Percentiles rank a stretch among this genome's conserved stretches.
phyloP scores from a whole-genome alignment of 2,888 invertebrate genomes.

The Sarcophaga variegata region DNA sequence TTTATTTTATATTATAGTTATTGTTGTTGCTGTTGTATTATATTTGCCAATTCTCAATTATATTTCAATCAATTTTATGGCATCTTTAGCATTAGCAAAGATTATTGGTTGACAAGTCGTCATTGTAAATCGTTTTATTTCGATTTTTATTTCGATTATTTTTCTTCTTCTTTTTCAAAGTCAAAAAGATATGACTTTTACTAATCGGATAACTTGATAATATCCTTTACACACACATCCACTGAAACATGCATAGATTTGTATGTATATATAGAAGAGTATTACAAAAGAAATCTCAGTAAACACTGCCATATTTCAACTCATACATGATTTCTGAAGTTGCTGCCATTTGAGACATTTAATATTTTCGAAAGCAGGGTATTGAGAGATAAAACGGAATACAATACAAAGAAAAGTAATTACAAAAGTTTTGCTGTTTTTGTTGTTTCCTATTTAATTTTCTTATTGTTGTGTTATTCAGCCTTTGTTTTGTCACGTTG shows the following conservation, averaged over 20 bases:
- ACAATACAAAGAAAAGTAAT: constrained; percentile 39
- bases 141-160: constrained; percentile 24
- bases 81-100: constrained; percentile 42
- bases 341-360: background rate
- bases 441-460: background rate
- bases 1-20: constrained; percentile 28
- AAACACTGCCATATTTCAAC: too few relatives aligned
- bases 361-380: constrained; percentile 20
- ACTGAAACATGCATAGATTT: too few relatives aligned
- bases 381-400: constrained; percentile 46
- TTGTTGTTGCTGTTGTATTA: constrained; percentile 13
- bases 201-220: constrained; percentile 58
- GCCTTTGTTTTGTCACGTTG: background rate
- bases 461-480: constrained; percentile 1
- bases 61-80: constrained; percentile 64
- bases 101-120: constrained; percentile 62
- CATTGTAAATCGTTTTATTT: constrained; percentile 55
- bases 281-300: too few relatives aligned
- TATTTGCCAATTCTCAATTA: constrained; percentile 61
- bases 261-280: too few relatives aligned
- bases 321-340: too few relatives aligned
- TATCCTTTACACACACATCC: constrained; percentile 32
- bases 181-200: constrained; percentile 8
- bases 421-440: constrained; percentile 17
- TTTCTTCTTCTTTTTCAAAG: background rate